These are phyloP conservation scores for Drosophila algonquin DNA, from an alignment of 2,888 invertebrate species.

Conservation along the genomic window DNA sequence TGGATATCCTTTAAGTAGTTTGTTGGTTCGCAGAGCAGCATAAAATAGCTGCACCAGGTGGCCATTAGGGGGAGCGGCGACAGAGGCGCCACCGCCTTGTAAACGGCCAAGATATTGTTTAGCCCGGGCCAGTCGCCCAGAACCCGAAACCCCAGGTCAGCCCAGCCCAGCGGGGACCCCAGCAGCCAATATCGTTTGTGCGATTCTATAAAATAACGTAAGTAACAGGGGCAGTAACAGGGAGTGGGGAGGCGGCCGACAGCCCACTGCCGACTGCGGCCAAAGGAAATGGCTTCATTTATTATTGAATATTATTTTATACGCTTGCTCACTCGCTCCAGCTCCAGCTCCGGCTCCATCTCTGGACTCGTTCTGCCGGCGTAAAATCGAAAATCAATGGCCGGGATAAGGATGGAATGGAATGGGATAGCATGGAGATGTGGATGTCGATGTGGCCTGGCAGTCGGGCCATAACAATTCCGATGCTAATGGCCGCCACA, in stretches of 20 bases:
- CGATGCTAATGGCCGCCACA: slow-evolving; percentile 67
- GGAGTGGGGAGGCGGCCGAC: background rate
- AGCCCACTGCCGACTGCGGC: slow-evolving; percentile 23
- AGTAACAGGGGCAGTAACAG: slow-evolving; percentile 32
- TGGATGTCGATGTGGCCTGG: slow-evolving; percentile 43
- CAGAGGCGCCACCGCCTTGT: slow-evolving; percentile 44
- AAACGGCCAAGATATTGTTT: slow-evolving; percentile 65
- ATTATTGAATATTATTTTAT: slow-evolving; percentile 80
- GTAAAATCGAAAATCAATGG: slow-evolving; percentile 78
- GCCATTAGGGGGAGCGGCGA: slow-evolving; percentile 70
- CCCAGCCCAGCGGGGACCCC: slow-evolving; percentile 1
- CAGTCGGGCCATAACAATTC: slow-evolving; percentile 69
- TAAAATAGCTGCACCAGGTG: slow-evolving; percentile 76
- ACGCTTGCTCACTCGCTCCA: slow-evolving; percentile 59
- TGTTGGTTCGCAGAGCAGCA: slow-evolving; percentile 73
- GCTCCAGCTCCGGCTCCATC: slow-evolving; percentile 20
- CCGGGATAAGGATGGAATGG: slow-evolving; percentile 47
- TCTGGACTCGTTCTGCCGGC: slow-evolving; percentile 45
- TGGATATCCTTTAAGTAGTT: slow-evolving; percentile 72
- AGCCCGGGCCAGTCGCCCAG: slow-evolving; percentile 53
- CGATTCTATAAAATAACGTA: slow-evolving; percentile 64
- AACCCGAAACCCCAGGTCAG: slow-evolving; percentile 14
- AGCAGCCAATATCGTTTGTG: slow-evolving; percentile 63
- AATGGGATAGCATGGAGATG: background rate
- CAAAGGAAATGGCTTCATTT: slow-evolving; percentile 77